phyloP scores from a whole-genome alignment of 2,113 vertebrate genomes.

The Lagenorhynchus albirostris region DNA sequence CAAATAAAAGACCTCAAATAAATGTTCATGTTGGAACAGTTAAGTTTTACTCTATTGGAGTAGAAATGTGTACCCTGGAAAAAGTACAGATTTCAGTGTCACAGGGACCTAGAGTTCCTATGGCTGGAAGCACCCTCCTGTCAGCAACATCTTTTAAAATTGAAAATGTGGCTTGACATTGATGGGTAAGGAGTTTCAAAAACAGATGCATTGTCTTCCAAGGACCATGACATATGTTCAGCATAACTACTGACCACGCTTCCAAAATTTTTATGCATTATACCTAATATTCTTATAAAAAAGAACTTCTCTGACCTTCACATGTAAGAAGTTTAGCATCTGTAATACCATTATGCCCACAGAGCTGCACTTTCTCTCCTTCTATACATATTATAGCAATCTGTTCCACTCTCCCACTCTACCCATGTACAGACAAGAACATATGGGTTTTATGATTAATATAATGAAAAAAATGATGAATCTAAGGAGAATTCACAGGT shows the following conservation, averaged over 20 bases:
- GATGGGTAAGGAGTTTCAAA: background rate
- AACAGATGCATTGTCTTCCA: background rate
- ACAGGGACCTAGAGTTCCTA: background rate
- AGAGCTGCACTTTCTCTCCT: background rate
- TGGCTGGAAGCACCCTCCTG: background rate
- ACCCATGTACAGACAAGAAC: background rate
- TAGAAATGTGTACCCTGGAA: background rate
- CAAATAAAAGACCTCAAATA: background rate
- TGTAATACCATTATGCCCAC: background rate
- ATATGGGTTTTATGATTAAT: constrained; percentile 13
- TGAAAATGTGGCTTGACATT: background rate
- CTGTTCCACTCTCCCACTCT: background rate
- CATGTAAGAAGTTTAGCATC: background rate
- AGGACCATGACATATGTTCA: background rate
- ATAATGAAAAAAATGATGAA: constrained; percentile 17
- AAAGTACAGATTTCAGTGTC: background rate
- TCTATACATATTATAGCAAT: background rate
- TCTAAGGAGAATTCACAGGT: background rate
- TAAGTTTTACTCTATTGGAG: background rate
- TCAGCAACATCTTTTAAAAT: background rate
- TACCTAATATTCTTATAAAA: background rate
- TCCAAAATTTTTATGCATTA: background rate
- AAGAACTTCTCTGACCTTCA: background rate
- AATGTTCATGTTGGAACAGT: background rate
- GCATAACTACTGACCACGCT: background rate